Evolutionary conservation across 2,797 vertebrate genomes (phyloP), one percentile per base, ranked within the genome.

Genomic region (Fratercula arctica): DNA sequence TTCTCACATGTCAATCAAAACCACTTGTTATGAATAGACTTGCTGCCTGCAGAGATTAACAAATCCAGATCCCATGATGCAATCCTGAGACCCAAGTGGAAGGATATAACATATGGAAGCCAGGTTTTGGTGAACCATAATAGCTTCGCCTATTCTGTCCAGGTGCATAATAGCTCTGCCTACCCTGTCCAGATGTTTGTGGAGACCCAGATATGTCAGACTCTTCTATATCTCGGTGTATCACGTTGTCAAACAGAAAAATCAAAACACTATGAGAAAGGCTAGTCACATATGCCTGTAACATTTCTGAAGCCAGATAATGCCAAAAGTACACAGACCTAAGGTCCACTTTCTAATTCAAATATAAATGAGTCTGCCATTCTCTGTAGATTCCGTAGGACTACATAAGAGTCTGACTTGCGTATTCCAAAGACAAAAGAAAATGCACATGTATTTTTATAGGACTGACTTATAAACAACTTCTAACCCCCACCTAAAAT

Each of bases 1-100:
- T 93, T 63, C 41, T 93, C 75, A 56, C 60, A 18, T 23, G 81
- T 83, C 95, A 87, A 9, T 91, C 93, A 87, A 79, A 92, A 51
- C 35, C 46, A 82, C 50, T 90, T 76, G 63, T 73, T 89, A 85
- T 59, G 33, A 66, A n/a, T 20, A 90, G 87, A 73, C 82, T 53
- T 85, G 81, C 79, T 87, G 61, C 66, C 76, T 88, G 37, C 45
- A 89, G 84, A 94, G 77, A 84, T 79, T 63, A 87, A 67, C 63
- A 94, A 73, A 89, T 26, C 69, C 64, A 93, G 37, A 87, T 16
- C 13, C 64, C 43, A 8, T n/a, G 68, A 87, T 60, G 67, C 37
- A 86, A 87, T 59, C 33, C 35, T 76, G 51, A 89, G 54, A 89
- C 57, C 20, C 39, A 74, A 69, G 37, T 61, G 46, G 81, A 92